Base-by-base conservation (phyloP, 2,113 vertebrate species). In the Scopus umbretta region DNA sequence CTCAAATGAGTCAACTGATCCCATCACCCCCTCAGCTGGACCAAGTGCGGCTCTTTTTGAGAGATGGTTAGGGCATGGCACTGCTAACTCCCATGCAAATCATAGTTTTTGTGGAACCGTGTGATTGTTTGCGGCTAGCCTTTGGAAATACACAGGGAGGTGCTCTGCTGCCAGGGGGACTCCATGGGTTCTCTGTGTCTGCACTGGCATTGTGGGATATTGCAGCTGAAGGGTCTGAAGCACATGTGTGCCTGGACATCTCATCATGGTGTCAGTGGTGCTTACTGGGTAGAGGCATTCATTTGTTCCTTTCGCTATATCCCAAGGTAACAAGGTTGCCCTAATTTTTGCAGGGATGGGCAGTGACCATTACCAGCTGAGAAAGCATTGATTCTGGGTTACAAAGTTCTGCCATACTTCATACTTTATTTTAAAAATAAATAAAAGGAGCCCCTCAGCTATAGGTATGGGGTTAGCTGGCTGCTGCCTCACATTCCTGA, bases 21-120 rank as follows among this genome's bases (percentile, higher is more conserved):
- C 29, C 29, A 16, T 65, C 10, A 3, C 70, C 3, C 32, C 38
- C 21, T 42, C 30, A 74, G 38, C 1, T 47, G 68, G 47, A 75
- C 29, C 22, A 50, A 14, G 7, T 3, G 6, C 0, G 0, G 13
- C 49, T 62, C n/a, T n/a, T 76, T 86, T 59, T 0, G 0, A 45
- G 92, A n/a, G 8, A 3, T 7, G 21, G 7, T n/a, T 73, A 36
- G 29, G 34, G 16, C 7, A 7, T 0, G 15, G 36, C n/a, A 34
- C 49, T 40, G 32, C 23, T n/a, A 50, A 56, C 72, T 80, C 18
- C 43, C 25, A 3, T 23, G 42, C 23, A 53, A 73, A 47, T 36
- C 1, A 0, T 1, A 36, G 27, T 17, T 86, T 70, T 56, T 65
- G 18, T 75, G 40, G 34, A 58, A 32, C 34, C 30, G 13, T 26